Base-by-base conservation (phyloP, 2,888 invertebrate genomes). In the Pandemis heparana region DNA sequence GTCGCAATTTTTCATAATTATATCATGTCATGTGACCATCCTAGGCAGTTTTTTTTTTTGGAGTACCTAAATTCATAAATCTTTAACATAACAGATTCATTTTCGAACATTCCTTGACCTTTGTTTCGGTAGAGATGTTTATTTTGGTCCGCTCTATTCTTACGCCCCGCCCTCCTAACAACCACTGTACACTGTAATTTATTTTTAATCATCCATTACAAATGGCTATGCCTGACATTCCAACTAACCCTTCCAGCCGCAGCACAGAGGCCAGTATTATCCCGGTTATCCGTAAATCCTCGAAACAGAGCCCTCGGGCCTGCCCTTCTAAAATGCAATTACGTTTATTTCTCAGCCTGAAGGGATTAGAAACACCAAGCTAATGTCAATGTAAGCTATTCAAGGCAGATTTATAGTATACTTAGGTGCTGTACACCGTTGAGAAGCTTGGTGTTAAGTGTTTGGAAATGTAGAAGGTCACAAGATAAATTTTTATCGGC, bases 291-390 rank as follows among this genome's bases (percentile, higher is more conserved):
- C 74, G 72, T 65, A 75, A 75, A 67, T 75, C 74, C 71, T 53
- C 23, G 62, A 43, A 67, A 62, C 71, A 18, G 56, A 48, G 32
- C 70, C 60, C 62, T 59, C 38, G 43, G 56, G 60, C 12, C 66
- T 69, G 71, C 59, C 74, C 61, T 63, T 68, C 70, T 68, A 70
- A 76, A 79, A 78, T 79, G 78, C 79, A 82, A 84, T 82, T 82
- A 80, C 80, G 77, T 79, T 76, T 77, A 81, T 80, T 81, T 80
- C 79, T 14, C 68, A 14, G 38, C 46, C 41, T 48, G 61, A 63
- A 77, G 71, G 75, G 72, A 77, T 75, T 77, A 65, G 38, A 75
- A 82, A 75, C 48, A 71, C 70, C 75, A 74, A 78, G 79, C 77
- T 73, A 78, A 79, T 78, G 73, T 76, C 77, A 65, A 68, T 48